Evolutionary conservation across 2,797 vertebrate species (phyloP).

Genomic region (Pseudochaenichthys georgianus): DNA sequence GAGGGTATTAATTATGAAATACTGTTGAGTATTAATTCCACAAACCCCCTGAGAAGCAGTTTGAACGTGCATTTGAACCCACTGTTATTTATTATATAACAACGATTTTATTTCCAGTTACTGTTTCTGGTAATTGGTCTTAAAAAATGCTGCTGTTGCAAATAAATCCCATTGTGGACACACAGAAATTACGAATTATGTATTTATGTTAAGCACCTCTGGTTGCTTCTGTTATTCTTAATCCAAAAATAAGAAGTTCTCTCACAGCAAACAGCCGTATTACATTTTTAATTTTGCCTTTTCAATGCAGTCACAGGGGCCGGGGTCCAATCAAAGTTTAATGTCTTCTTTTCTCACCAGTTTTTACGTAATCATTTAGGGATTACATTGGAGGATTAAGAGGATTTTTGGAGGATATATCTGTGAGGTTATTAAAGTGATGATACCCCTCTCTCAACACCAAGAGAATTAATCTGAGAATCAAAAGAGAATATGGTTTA

Average conservation of each 20-base stretch:
- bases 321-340: background rate
- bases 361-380: background rate
- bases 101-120: background rate
- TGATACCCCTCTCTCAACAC: too few species aligned
- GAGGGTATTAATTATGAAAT: conserved; percentile 33
- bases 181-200: background rate
- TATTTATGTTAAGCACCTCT: background rate
- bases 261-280: too few species aligned
- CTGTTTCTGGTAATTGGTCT: background rate
- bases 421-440: too few species aligned
- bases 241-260: too few species aligned
- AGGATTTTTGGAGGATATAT: too few species aligned
- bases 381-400: conserved; percentile 25
- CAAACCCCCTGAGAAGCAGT: background rate
- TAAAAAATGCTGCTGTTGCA: background rate
- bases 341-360: background rate
- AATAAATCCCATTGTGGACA: background rate
- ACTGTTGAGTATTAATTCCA: conserved; percentile 17
- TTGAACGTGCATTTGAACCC: background rate
- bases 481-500: background rate
- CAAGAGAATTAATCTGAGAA: conserved; percentile 2
- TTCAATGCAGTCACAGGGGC: background rate
- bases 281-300: background rate
- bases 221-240: background rate
- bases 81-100: background rate